A percentile compares a stretch with the other conserved stretches of the same genome.
phyloP scores from a whole-genome alignment of 2,797 vertebrate species.

The Anisognathus igniventris region DNA sequence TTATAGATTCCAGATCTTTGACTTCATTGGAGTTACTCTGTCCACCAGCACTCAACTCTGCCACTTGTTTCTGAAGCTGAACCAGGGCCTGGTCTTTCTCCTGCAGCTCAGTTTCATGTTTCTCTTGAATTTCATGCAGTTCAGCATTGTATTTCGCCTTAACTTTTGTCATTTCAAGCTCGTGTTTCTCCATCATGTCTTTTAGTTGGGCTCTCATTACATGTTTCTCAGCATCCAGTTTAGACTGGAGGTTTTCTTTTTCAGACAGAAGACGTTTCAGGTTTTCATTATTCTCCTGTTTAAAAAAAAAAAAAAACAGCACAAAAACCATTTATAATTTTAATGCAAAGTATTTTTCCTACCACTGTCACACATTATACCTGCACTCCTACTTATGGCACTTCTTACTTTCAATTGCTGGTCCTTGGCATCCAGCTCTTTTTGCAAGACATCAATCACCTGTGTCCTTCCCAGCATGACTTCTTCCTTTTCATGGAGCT shows the following conservation, averaged over 20 bases:
- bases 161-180: conserved; percentile 75
- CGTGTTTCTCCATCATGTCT: conserved; percentile 89
- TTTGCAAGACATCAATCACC: conserved; percentile 87
- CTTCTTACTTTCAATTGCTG: conserved; percentile 79
- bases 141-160: conserved; percentile 63
- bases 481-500: conserved; percentile 91
- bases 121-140: conserved; percentile 64
- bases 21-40: not conserved
- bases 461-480: conserved; percentile 87
- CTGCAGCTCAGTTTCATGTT: conserved; percentile 76
- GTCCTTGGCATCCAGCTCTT: conserved; percentile 85
- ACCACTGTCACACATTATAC: not conserved
- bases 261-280: conserved; percentile 79
- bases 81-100: conserved; percentile 74
- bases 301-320: not conserved
- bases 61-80: conserved; percentile 73
- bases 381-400: not conserved
- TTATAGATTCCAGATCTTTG: conserved; percentile 6
- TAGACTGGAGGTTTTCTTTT: conserved; percentile 85
- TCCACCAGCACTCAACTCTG: conserved; percentile 65
- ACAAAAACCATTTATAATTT: not conserved
- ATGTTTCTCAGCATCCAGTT: conserved; percentile 90
- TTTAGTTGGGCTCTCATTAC: conserved; percentile 88
- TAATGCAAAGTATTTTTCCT: not conserved
- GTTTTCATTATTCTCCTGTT: conserved; percentile 81